These are phyloP conservation scores for Glossophaga mutica DNA, from an alignment of 2,797 vertebrate genomes.

Conservation along the genomic window DNA sequence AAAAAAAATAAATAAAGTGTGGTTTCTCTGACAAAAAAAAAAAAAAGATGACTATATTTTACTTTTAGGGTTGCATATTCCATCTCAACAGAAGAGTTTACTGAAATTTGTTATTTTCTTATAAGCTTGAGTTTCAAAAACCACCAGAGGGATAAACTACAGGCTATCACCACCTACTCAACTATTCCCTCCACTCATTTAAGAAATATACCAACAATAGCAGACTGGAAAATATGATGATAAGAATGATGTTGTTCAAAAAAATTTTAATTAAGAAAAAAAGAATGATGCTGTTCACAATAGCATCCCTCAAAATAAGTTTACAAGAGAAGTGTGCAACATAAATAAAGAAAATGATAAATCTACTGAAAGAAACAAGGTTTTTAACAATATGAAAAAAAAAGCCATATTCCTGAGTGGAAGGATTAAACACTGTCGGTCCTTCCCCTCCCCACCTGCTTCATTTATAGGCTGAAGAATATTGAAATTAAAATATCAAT, in stretches of 20 bases:
- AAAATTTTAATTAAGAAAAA: background rate
- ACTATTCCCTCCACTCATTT: background rate
- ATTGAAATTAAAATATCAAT: background rate
- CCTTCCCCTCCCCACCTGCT: background rate
- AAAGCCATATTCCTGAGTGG: background rate
- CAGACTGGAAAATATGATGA: background rate
- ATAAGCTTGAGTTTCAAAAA: conserved; percentile 23
- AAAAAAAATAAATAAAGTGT: no score
- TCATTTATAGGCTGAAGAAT: background rate
- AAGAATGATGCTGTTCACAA: background rate
- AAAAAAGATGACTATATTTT: conserved; percentile 41
- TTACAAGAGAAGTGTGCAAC: background rate
- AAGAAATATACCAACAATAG: background rate
- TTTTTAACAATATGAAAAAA: background rate
- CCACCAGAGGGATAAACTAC: background rate
- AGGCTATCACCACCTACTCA: background rate
- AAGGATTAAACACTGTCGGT: background rate
- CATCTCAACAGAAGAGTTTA: background rate
- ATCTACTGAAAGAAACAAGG: background rate
- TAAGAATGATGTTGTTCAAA: background rate
- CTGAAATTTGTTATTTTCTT: background rate
- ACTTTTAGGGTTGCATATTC: background rate
- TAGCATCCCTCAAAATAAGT: background rate
- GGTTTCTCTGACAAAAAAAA: no score
- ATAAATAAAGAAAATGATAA: background rate